Evolutionary conservation across 2,113 vertebrate genomes (phyloP).

Genomic region (Protobothrops flavoviridis): DNA sequence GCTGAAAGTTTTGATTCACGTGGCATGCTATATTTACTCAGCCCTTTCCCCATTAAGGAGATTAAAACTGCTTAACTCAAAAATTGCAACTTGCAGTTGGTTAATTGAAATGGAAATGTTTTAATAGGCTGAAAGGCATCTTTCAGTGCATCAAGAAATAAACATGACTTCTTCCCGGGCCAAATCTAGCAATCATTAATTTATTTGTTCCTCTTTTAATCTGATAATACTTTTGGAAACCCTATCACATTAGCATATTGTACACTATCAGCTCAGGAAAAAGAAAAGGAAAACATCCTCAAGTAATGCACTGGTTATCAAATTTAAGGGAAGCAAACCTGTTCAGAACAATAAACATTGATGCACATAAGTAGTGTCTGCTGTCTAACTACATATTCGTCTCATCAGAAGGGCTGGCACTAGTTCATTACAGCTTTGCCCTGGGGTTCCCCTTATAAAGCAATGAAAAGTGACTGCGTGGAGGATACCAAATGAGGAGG

Average conservation of each 20-base stretch:
- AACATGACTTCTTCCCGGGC: background rate
- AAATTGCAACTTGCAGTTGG: background rate
- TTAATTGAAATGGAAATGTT: constrained; percentile 1
- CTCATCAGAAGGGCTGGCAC: constrained; percentile 41
- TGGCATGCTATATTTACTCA: background rate
- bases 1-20: background rate
- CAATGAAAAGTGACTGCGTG: constrained; percentile 60
- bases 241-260: background rate
- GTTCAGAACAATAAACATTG: constrained; percentile 26
- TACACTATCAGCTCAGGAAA: background rate
- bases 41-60: background rate
- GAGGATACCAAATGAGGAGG: constrained; percentile 33
- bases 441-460: constrained; percentile 40
- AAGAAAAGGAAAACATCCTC: background rate
- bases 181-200: background rate
- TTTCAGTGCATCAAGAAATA: background rate
- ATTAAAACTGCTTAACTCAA: constrained; percentile 4
- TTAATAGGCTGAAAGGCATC: background rate
- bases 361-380: constrained; percentile 49
- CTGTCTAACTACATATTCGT: constrained; percentile 52
- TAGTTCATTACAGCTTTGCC: constrained; percentile 65
- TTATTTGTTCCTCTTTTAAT: background rate
- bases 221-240: background rate
- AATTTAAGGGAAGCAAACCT: constrained; percentile 35
- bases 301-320: background rate